Conservation (phyloP, 64 coral and sea anemone species). For the Dendrophyllia cribrosa region DNA sequence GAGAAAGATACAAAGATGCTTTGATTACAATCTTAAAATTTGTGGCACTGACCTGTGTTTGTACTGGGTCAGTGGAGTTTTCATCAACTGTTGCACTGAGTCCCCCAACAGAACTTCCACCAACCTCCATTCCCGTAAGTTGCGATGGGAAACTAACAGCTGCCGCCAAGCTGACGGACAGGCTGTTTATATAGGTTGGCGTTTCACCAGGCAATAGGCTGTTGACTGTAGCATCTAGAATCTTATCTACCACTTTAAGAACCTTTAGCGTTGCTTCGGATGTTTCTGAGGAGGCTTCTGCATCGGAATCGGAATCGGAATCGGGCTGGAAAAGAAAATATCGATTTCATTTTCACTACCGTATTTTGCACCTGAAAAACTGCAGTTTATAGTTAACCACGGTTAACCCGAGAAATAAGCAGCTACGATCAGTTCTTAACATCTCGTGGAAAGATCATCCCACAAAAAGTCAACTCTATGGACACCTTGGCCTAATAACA, state of each 20-base stretch:
- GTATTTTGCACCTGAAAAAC: background rate
- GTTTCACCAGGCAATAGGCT: background rate
- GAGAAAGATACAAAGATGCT: too few species aligned
- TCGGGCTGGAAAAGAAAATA: background rate
- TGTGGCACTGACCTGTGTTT: constrained; percentile 28
- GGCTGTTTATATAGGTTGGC: background rate
- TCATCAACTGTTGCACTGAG: background rate
- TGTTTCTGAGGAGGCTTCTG: too few species aligned
- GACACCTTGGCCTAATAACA: too few species aligned
- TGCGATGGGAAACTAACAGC: background rate
- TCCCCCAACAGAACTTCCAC: background rate
- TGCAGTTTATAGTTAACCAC: too few species aligned
- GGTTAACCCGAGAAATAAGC: too few species aligned
- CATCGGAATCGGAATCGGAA: background rate
- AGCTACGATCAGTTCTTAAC: too few species aligned
- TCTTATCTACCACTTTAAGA: background rate
- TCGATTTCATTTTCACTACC: background rate
- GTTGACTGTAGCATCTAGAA: background rate
- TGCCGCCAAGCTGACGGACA: background rate
- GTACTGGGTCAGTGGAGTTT: constrained; percentile 21
- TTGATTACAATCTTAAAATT: too few species aligned
- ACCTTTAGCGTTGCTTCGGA: background rate
- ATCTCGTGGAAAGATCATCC: too few species aligned
- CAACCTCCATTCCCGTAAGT: background rate
- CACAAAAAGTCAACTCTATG: too few species aligned